Base-by-base conservation (phyloP, 2,113 vertebrate species). In the Eurypyga helias region DNA sequence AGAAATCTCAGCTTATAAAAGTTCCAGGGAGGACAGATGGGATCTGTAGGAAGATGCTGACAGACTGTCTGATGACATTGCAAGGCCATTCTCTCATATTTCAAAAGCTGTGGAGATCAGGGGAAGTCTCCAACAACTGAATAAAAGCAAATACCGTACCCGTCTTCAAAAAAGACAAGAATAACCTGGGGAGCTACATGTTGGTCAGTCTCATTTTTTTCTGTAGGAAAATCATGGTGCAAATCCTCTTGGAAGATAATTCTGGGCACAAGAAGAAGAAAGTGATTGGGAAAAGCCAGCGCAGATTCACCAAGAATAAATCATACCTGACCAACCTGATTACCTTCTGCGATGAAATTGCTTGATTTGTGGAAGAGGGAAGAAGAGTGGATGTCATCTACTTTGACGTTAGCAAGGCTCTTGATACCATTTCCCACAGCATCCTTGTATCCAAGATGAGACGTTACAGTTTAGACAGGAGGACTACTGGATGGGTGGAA, bases 31-130 rank as follows among this genome's bases (percentile, higher is more conserved):
- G 36, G 51, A 33, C 75, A 91, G 67, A 89, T 70, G 83, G 67
- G 69, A 89, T 78, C 60, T 73, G 62, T 41, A 91, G 71, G 89
- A 95, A 95, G 95, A 87, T 87, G 77, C 49, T 70, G 31, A 91
- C 67, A 95, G 65, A 90, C 87, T 57, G 67, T 52, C 36, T 80
- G 67, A 81, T 70, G 64, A 89, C 61, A 76, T 45, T 84, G 45
- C 4, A 9, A 66, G 18, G 58, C 55, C 55, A 45, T 78, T 82
- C 36, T 78, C 31, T 85, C 36, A 7, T 54, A 36, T 62, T 86
- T 90, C 36, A 76, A 75, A 88, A 90, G 62, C 36, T 92, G 43
- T 29, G 38, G 61, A 80, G 13, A 85, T 36, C 45, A 83, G 45
- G n/a, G 49, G 16, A 94, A 65, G 46, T 21, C 18, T 65, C 12